Evolutionary conservation across 2,113 vertebrate species (phyloP).

Genomic region (Podarcis cretensis): DNA sequence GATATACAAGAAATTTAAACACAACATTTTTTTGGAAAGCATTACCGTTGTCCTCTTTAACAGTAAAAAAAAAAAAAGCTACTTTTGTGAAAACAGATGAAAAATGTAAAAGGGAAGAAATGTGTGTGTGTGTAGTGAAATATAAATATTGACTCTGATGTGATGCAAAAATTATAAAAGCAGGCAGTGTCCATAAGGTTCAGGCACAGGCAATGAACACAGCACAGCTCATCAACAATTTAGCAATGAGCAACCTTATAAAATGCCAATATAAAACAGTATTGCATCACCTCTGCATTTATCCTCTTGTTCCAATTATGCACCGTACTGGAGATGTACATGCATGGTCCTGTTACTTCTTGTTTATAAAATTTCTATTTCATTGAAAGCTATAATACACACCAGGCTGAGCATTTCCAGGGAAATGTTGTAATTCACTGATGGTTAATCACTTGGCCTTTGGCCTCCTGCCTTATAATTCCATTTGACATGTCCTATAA

Average conservation of each 20-base stretch:
- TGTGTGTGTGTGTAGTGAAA: neutral
- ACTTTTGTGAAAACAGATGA: neutral
- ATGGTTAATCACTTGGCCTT: conserved; percentile 53
- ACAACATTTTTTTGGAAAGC: neutral
- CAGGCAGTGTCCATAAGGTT: neutral
- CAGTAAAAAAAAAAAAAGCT: neutral
- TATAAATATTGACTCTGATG: neutral
- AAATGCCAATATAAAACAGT: conserved; percentile 20
- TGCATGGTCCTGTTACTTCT: neutral
- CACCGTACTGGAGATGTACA: neutral
- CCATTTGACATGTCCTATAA: conserved; percentile 44
- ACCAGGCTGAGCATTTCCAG: conserved; percentile 44
- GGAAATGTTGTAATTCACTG: conserved; percentile 49
- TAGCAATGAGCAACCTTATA: conserved; percentile 7
- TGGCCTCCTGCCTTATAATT: conserved; percentile 51
- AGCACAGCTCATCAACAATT: neutral
- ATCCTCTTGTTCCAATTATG: conserved; percentile 33
- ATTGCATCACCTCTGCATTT: conserved; percentile 1
- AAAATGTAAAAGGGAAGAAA: neutral
- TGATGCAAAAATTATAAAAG: neutral
- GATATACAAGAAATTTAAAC: neutral
- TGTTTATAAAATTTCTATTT: conserved; percentile 44
- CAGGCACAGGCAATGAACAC: neutral
- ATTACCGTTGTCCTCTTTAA: neutral
- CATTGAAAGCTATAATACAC: neutral